phyloP scores from a whole-genome alignment of 2,888 invertebrate genomes.

The Heliothis peltigera region DNA sequence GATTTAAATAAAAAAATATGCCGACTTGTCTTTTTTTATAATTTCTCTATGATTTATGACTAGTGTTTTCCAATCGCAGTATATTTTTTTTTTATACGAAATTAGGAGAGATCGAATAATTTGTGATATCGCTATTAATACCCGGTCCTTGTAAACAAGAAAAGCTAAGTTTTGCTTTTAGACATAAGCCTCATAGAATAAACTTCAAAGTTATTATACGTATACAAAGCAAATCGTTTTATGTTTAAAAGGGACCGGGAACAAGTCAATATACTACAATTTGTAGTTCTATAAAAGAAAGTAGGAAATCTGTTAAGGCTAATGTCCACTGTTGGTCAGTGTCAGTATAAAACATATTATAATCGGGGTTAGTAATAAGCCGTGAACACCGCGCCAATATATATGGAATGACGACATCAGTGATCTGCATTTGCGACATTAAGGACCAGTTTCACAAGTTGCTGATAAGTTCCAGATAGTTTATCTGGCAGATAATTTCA shows the following conservation, averaged over 20 bases:
- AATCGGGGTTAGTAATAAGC: constrained; percentile 27
- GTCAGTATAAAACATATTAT: background rate
- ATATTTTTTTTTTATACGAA: constrained; percentile 28
- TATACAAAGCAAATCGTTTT: too few relatives aligned
- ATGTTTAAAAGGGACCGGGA: too few relatives aligned
- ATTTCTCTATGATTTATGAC: constrained; percentile 55
- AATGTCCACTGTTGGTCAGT: constrained; percentile 21
- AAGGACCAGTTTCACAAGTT: too few relatives aligned
- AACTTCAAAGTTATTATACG: too few relatives aligned
- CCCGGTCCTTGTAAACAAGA: too few relatives aligned
- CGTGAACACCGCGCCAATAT: constrained; percentile 9
- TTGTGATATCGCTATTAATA: constrained; percentile 38
- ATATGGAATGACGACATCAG: constrained; percentile 25
- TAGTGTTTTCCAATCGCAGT: constrained; percentile 54
- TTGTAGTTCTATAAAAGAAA: constrained; percentile 30
- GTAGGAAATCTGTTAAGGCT: constrained; percentile 31
- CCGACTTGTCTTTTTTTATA: constrained; percentile 37
- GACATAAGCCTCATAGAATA: too few relatives aligned
- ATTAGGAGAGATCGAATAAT: constrained; percentile 48
- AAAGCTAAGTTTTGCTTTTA: too few relatives aligned
- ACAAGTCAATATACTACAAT: constrained; percentile 20
- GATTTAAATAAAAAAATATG: constrained; percentile 21
- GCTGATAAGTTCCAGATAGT: too few relatives aligned
- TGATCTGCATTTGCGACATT: constrained; percentile 10
- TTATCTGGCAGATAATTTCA: too few relatives aligned